Evolutionary conservation across 2,888 invertebrate genomes (phyloP), one percentile per base, ranked within the genome.

Genomic region (Lydus trimaculatus): DNA sequence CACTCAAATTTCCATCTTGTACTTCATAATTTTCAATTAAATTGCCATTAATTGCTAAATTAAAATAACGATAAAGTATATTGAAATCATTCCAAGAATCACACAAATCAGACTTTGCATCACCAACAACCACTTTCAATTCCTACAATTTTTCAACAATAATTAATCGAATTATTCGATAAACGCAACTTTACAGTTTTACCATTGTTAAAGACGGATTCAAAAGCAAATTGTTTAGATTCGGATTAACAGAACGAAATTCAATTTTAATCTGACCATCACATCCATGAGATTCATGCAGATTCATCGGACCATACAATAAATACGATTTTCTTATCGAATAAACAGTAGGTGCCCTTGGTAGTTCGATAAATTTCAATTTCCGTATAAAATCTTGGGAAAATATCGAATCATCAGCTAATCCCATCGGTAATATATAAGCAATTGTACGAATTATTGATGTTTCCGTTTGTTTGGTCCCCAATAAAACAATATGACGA

Each of bases 121-220:
- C 15, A 8, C 28, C 56, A 6, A 56, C 4, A 56, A 56, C 28
- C 13, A 56, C 56, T 56, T 56, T 56, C 0, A 56, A 7, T 1
- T 15, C 23, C 56, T 56, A 7, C 0, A 52, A 52, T 4, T 0
- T 2, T 52, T 17, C 7, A n/a, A 43, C 5, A 23, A 4, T 2
- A 23, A 52, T 13, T 15, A 23, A 48, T 48, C 9, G 2, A 28
- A 28, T 28, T 28, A 28, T 28, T 48, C 4, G 7, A 69, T 66
- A 56, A 69, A 60, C 31, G 23, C 48, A 33, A 59, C 25, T 33
- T 23, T 62, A 52, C 17, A 58, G 58, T 56, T 25, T n/a, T 28
- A 56, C 56, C 56, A 56, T 25, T 25, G 13, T 56, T 28, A 56
- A n/a, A 28, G 28, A n/a, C 13, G 11, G 25, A 56, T 56, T 56